These are phyloP conservation scores for Dioctria rufipes DNA, from an alignment of 2,888 invertebrate species.

Conservation along the genomic window DNA sequence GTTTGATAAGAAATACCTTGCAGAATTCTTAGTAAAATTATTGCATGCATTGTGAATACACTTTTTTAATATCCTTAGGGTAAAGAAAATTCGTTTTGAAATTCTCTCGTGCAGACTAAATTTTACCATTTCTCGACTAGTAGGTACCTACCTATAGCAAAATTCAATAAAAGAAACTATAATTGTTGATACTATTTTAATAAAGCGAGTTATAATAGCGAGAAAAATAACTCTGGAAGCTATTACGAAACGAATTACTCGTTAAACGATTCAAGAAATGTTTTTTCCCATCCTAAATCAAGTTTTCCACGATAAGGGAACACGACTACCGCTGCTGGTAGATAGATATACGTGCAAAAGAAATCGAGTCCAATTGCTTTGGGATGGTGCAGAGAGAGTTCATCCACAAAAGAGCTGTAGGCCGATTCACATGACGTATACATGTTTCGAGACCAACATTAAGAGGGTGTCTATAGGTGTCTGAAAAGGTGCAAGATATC, in stretches of 20 bases:
- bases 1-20: no score
- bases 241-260: slow-evolving; percentile 1
- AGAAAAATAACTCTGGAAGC: not conserved
- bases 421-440: slow-evolving; percentile 34
- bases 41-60: no score
- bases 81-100: no score
- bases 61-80: no score
- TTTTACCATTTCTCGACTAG: no score
- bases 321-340: slow-evolving; percentile 29
- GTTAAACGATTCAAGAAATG: not conserved
- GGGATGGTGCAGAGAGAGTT: not conserved
- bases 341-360: not conserved
- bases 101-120: no score
- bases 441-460: not conserved
- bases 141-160: no score
- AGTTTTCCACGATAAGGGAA: not conserved
- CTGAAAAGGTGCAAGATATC: slow-evolving; percentile 36
- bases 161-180: no score
- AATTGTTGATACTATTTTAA: no score
- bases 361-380: slow-evolving; percentile 17
- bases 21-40: no score
- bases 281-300: not conserved
- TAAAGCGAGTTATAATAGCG: no score
- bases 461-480: slow-evolving; percentile 25
- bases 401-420: not conserved